Evolutionary conservation across 2,888 invertebrate species (phyloP).

Genomic region (Autographa pulchrina): DNA sequence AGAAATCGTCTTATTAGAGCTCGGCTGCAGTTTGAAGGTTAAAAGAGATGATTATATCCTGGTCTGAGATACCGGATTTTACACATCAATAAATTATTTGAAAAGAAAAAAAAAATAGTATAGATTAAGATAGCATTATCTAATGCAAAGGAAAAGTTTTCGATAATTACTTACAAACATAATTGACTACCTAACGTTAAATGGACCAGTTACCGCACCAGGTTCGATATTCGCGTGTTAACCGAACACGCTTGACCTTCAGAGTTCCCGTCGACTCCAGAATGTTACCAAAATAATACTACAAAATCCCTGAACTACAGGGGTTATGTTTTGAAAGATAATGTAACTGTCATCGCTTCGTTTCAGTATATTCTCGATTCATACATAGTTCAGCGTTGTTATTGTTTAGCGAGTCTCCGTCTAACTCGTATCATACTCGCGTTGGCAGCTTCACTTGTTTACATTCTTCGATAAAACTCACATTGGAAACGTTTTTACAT

Average conservation of each 20-base stretch:
- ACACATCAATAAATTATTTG: neutral
- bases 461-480: conserved; percentile 46
- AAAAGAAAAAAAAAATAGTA: too few relatives aligned
- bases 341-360: neutral
- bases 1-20: neutral
- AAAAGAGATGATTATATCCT: neutral
- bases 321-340: conserved; percentile 1
- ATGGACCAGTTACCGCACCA: neutral
- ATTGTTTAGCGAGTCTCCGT: conserved; percentile 45
- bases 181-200: neutral
- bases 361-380: conserved; percentile 27
- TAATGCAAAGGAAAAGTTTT: neutral
- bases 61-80: neutral
- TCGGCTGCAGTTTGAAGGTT: conserved; percentile 1
- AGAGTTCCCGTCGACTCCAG: neutral
- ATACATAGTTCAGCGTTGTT: conserved; percentile 42
- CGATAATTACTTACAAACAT: neutral
- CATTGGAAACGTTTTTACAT: conserved; percentile 39
- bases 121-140: neutral
- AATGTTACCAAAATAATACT: neutral
- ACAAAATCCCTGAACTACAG: neutral
- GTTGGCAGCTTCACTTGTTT: conserved; percentile 56
- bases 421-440: conserved; percentile 37
- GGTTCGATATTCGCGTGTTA: neutral
- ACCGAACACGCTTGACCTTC: neutral